phyloP scores from a whole-genome alignment of 2,113 vertebrate genomes.

The Platanista minor region DNA sequence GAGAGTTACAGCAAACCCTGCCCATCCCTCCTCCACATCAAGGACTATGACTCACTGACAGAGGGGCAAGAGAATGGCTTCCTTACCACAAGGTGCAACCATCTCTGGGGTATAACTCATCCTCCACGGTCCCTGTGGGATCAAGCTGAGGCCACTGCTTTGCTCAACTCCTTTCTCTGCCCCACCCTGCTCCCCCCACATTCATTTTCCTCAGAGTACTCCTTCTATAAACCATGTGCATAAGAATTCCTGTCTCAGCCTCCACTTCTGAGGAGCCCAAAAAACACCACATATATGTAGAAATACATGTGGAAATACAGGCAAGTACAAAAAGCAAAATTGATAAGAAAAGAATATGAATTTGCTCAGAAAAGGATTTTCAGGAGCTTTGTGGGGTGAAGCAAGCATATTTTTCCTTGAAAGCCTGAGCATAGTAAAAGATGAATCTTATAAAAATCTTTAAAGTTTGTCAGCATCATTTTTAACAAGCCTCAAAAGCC shows the following conservation, averaged over 20 bases:
- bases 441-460: not conserved
- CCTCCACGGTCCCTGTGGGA: not conserved
- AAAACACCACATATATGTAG: accelerated
- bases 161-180: too few relatives aligned
- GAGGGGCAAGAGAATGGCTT: not conserved
- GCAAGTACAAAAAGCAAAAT: not conserved
- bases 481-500: slow-evolving; percentile 30
- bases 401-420: not conserved
- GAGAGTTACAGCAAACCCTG: not conserved
- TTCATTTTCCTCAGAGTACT: not conserved
- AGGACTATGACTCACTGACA: not conserved
- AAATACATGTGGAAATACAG: not conserved
- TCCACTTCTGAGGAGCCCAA: not conserved
- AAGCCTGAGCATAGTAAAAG: not conserved
- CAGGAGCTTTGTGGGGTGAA: not conserved
- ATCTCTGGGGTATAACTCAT: not conserved
- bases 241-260: not conserved
- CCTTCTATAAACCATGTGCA: accelerated
- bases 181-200: not conserved
- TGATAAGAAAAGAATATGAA: not conserved
- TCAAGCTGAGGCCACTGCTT: not conserved
- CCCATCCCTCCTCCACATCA: not conserved
- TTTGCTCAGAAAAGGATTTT: not conserved
- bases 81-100: not conserved
- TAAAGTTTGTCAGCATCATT: slow-evolving; percentile 25